phyloP scores from a whole-genome alignment of 2,797 vertebrate genomes.

The Pagetopsis macropterus region DNA sequence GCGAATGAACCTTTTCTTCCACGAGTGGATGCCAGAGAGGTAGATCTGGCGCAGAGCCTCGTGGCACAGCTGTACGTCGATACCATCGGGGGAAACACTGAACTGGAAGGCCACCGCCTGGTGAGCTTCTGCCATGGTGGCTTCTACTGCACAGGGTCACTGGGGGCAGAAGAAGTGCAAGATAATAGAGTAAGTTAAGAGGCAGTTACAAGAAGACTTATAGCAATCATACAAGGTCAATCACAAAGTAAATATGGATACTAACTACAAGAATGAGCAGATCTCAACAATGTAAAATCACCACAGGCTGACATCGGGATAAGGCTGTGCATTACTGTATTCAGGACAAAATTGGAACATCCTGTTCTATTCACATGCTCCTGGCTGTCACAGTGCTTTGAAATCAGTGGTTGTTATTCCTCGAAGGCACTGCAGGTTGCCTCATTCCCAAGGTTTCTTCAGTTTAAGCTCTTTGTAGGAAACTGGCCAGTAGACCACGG shows the following conservation, averaged over 20 bases:
- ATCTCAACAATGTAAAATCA: background rate
- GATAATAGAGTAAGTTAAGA: background rate
- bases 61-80: slow-evolving; percentile 94
- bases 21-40: slow-evolving; percentile 94
- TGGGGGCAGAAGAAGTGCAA: slow-evolving; percentile 21
- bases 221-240: background rate
- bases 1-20: slow-evolving; percentile 97
- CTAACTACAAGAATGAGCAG: background rate
- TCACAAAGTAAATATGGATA: background rate
- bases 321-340: background rate
- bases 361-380: background rate
- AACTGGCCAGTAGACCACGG: background rate
- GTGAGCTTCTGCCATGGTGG: slow-evolving; percentile 97
- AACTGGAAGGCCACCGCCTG: slow-evolving; percentile 98
- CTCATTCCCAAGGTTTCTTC: background rate
- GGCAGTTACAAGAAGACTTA: background rate
- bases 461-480: background rate
- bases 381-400: background rate
- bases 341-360: background rate
- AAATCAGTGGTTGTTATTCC: background rate
- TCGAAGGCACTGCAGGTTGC: background rate
- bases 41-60: slow-evolving; percentile 97
- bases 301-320: background rate
- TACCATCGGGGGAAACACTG: slow-evolving; percentile 94
- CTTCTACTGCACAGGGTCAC: slow-evolving; percentile 60